phyloP scores from a whole-genome alignment of 2,113 vertebrate species.

The Chrysochloris asiatica region DNA sequence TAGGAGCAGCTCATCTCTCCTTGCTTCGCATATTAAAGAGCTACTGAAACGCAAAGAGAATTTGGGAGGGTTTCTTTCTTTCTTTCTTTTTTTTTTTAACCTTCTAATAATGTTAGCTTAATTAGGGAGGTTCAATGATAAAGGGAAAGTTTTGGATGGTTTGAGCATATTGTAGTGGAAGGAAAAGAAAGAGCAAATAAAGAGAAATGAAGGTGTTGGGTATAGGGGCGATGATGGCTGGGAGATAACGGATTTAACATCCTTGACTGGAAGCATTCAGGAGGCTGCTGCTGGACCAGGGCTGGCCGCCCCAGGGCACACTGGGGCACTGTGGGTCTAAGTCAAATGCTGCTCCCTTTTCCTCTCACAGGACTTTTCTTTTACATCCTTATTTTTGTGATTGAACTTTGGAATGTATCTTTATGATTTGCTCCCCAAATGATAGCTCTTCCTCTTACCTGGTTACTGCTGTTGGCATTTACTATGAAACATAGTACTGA shows the following conservation, averaged over 20 bases:
- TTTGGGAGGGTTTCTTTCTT: slow-evolving; percentile 79
- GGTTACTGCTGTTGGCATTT: background rate
- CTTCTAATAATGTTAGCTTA: slow-evolving; percentile 87
- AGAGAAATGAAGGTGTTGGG: background rate
- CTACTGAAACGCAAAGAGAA: slow-evolving; percentile 87
- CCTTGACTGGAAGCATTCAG: background rate
- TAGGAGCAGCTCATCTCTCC: slow-evolving; percentile 88
- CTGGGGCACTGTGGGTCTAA: background rate
- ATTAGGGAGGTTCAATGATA: slow-evolving; percentile 83
- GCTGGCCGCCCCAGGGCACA: background rate
- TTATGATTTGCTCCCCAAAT: background rate
- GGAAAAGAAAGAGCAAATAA: slow-evolving; percentile 41
- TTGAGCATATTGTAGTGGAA: slow-evolving; percentile 63
- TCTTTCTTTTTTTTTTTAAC: slow-evolving; percentile 48
- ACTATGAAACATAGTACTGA: background rate
- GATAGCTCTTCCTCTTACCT: background rate
- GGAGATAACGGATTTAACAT: rapidly evolving
- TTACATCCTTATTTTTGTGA: background rate
- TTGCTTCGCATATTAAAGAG: slow-evolving; percentile 90
- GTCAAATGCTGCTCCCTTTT: background rate
- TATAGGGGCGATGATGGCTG: background rate
- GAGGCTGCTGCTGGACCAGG: background rate
- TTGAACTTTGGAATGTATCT: background rate
- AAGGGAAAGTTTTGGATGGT: slow-evolving; percentile 78
- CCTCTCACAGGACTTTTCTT: background rate